Evolutionary conservation across 1,140 invertebrate genomes (phyloP).

Genomic region (Hycleus phaleratus): DNA sequence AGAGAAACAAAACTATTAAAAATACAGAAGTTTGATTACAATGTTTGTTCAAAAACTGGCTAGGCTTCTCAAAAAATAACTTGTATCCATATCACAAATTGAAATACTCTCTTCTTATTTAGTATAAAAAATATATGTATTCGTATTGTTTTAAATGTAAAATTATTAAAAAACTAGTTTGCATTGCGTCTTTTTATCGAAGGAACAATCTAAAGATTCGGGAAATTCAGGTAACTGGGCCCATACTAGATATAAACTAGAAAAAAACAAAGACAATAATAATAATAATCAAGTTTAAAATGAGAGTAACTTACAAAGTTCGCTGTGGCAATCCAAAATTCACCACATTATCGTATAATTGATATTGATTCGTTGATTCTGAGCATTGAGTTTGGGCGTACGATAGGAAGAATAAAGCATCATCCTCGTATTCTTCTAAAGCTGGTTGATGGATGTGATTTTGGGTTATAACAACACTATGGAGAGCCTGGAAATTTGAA

Average conservation of each 20-base stretch:
- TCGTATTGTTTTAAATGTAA: too few species aligned
- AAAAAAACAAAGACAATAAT: conserved; percentile 3
- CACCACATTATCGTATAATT: conserved; percentile 11
- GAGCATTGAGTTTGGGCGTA: conserved; percentile 37
- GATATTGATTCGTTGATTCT: conserved; percentile 9
- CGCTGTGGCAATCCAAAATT: conserved; percentile 14
- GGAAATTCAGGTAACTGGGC: conserved; percentile 31
- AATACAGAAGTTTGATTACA: too few species aligned
- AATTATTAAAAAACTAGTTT: too few species aligned
- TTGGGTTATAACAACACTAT: conserved; percentile 15
- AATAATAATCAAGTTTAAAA: conserved; percentile 9
- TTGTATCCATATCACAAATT: too few species aligned
- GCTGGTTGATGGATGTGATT: conserved; percentile 41
- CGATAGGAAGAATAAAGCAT: conserved; percentile 42
- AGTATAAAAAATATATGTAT: too few species aligned
- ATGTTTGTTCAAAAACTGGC: too few species aligned
- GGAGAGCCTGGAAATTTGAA: conserved; percentile 31
- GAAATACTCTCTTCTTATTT: too few species aligned
- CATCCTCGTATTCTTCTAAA: conserved; percentile 41
- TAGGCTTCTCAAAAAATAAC: too few species aligned
- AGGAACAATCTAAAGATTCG: too few species aligned
- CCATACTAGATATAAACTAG: conserved; percentile 31
- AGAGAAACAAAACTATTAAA: too few species aligned
- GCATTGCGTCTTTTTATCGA: too few species aligned
- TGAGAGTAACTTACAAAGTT: conserved; percentile 10